Evolutionary conservation across 1,140 invertebrate genomes (phyloP), one percentile per base, ranked within the genome.

Genomic region (Whitmania pigra): DNA sequence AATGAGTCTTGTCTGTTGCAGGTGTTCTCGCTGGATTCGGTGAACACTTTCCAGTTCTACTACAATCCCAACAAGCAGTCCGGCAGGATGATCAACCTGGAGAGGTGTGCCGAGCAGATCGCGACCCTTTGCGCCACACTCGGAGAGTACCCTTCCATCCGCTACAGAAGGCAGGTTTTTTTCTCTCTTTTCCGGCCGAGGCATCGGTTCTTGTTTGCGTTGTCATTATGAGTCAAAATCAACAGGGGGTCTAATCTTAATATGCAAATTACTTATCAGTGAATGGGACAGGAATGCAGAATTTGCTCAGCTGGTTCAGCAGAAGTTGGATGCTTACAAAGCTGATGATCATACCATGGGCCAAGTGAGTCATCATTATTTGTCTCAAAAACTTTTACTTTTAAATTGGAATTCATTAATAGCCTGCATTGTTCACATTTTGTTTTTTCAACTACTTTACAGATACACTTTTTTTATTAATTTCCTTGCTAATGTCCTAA

Each of bases 281-380:
- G 95, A 99, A 80, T 94, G 89, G 86, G 94, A 98, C 78, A 87
- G 90, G 75, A 99, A 99, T 83, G 91, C 93, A 11, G 96, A 99
- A 81, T 85, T 99, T 74, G 94, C 94, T 6, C 94, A 98, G 78
- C 86, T 97, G 75, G 91, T 99, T 74, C 95, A 99, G 81, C 94
- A 98, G 79, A 99, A 99, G 81, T 83, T 99, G 77, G 95, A 99
- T 82, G 95, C 94, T 40, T 99, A 99, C 80, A 98, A 99, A 86
- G 97, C 97, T 67, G 97, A 99, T 83, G 97, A 99, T 81, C 95
- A 96, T n/a, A 96, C 94, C 7, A 99, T 99, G 96, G 97, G 97
- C 40, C 96, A 99, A 85, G 94, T 84, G 74, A 72, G 75, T 74
- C 5, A 27, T 18, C 29, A 18, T 25, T 2, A 5, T 22, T 71